These are phyloP conservation scores for Polyergus mexicanus DNA, from an alignment of 1,140 invertebrate genomes.

Conservation along the genomic window DNA sequence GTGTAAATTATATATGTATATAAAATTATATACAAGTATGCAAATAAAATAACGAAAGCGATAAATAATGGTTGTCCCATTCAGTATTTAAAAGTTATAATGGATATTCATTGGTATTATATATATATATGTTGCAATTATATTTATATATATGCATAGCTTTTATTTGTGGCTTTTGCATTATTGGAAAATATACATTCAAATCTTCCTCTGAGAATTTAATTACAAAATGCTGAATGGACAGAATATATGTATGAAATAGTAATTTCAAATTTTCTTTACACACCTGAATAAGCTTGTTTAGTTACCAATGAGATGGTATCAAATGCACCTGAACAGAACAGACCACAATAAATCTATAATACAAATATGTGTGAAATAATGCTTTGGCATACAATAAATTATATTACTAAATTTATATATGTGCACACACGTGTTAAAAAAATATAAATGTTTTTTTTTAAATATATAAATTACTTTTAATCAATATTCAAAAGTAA, in stretches of 20 bases:
- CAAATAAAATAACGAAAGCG: constrained; percentile 55
- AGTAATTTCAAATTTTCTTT: constrained; percentile 74
- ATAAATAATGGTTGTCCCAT: constrained; percentile 80
- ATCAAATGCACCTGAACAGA: constrained; percentile 88
- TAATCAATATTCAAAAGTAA: neutral
- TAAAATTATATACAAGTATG: neutral
- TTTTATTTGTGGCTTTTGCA: neutral
- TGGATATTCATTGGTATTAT: neutral
- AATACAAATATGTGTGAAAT: constrained; percentile 17
- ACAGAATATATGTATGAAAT: constrained; percentile 74
- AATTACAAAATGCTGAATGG: constrained; percentile 84
- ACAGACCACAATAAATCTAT: constrained; percentile 86
- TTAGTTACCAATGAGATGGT: constrained; percentile 87
- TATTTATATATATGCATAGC: neutral
- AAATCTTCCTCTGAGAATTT: constrained; percentile 19
- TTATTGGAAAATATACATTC: neutral
- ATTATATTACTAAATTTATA: constrained; percentile 24
- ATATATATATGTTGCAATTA: neutral
- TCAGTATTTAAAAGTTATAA: constrained; percentile 80
- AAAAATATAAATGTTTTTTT: constrained; percentile 10
- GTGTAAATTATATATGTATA: too few species aligned
- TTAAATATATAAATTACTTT: neutral
- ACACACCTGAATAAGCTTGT: constrained; percentile 90
- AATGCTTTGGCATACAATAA: constrained; percentile 8
- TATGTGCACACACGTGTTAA: neutral